Conservation (phyloP, 1,140 invertebrate genomes). For the Drosophila truncata region DNA sequence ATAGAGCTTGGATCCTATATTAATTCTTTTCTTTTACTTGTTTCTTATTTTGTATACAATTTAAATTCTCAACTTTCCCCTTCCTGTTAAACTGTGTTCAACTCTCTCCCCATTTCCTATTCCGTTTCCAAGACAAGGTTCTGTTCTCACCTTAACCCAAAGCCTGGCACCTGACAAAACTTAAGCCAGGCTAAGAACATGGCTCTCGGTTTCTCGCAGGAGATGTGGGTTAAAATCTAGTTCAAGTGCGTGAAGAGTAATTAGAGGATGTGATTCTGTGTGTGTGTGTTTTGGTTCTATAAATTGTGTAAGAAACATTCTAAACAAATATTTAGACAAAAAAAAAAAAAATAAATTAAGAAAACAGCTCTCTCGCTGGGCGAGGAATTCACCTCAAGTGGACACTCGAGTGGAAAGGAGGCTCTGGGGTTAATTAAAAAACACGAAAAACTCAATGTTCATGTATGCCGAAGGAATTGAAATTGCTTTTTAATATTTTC, state of each 20-base stretch:
- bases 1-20: too few relatives aligned
- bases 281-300: not conserved
- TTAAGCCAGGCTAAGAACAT: not conserved
- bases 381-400: conserved; percentile 67
- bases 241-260: conserved; percentile 78
- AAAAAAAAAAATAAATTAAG: conserved; percentile 13
- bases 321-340: conserved; percentile 65
- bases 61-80: not conserved
- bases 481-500: conserved; percentile 79
- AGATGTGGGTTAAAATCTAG: conserved; percentile 53
- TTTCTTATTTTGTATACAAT: not conserved
- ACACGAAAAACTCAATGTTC: conserved; percentile 4
- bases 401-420: conserved; percentile 23
- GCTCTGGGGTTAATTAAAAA: conserved; percentile 64
- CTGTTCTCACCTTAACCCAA: conserved; percentile 29
- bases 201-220: conserved; percentile 1
- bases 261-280: conserved; percentile 47
- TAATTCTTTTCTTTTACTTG: not conserved
- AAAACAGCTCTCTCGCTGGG: conserved; percentile 24
- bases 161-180: conserved; percentile 16
- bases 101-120: not conserved
- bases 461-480: conserved; percentile 44
- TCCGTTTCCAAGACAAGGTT: conserved; percentile 49
- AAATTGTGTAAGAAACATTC: conserved; percentile 32
- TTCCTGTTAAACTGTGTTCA: not conserved